Evolutionary conservation across 2,888 invertebrate genomes (phyloP), one percentile per base, ranked within the genome.

Genomic region (Pseudococcus viburni): DNA sequence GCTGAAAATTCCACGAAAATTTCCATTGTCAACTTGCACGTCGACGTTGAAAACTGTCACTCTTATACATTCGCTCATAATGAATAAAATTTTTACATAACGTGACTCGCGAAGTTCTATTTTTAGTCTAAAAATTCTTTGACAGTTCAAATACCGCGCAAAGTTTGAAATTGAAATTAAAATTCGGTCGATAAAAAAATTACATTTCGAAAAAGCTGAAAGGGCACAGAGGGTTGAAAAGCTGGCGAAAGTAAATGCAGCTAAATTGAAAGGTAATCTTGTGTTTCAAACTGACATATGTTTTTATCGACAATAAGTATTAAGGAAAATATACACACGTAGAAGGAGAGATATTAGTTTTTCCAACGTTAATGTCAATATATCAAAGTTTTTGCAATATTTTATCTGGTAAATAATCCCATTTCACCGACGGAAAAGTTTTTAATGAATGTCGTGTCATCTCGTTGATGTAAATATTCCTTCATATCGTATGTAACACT

Each of bases 401-500:
- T 80, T 80, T 42, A 80, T 80, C 80, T 42, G 42, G 42, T 80
- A 46, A 80, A 80, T 39, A 80, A 80, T 42, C 46, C 42, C 42
- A 42, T 80, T 80, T 80, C 80, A 42, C 80, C n/a, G 19, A 42
- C 42, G 80, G 9, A n/a, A 59, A 80, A 80, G 42, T 80, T 80
- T 80, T 80, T 80, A 80, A 80, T 80, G 42, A 80, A 80, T 80
- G 80, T 80, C 73, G 26, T 80, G 80, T 80, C 80, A 80, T 80
- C 42, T 42, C 42, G 80, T 26, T 19, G 80, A 80, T 42, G 80
- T 80, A 80, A 73, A 73, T 80, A 80, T 42, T 42, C n/a, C n/a
- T 39, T 26, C 42, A 42, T 42, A 42, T 4, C 9, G 33, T 77
- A 77, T 22, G 42, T 80, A 42, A 59, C n/a, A 46, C 26, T 33